Evolutionary conservation across 2,797 vertebrate species (phyloP).

Genomic region (Acipenser ruthenus): DNA sequence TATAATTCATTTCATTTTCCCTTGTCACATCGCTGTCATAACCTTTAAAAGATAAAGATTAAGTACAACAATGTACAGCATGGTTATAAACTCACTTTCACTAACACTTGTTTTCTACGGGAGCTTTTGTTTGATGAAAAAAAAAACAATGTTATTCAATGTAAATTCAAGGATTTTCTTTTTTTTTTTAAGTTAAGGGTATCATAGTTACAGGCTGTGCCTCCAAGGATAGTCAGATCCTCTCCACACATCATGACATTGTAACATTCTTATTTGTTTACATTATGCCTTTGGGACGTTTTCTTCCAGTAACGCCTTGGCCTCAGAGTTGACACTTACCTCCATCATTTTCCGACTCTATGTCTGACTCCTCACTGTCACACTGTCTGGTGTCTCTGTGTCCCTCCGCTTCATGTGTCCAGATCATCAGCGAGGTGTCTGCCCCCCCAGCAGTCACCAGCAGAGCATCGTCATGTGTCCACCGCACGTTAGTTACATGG

Average conservation of each 20-base stretch:
- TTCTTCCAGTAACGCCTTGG: neutral
- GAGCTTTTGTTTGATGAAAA: no score
- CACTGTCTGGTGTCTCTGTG: constrained; percentile 75
- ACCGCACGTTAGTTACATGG: constrained; percentile 92
- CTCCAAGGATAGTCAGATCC: no score
- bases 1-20: constrained; percentile 93
- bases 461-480: constrained; percentile 86
- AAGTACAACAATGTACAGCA: no score
- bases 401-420: constrained; percentile 81
- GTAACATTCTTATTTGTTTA: constrained; percentile 6
- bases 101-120: constrained; percentile 11
- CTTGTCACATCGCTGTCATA: constrained; percentile 95
- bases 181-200: no score
- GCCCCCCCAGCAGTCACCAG: constrained; percentile 83
- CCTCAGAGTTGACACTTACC: constrained; percentile 50
- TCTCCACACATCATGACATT: neutral
- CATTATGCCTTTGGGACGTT: constrained; percentile 3
- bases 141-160: no score
- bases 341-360: constrained; percentile 94
- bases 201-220: no score
- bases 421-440: constrained; percentile 93
- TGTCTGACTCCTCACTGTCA: constrained; percentile 94
- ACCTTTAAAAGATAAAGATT: constrained; percentile 51
- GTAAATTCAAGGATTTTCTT: no score
- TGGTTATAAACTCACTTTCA: no score